Evolutionary conservation across 1,140 invertebrate genomes (phyloP), one percentile per base, ranked within the genome.

Genomic region (Neodiprion pinetum): DNA sequence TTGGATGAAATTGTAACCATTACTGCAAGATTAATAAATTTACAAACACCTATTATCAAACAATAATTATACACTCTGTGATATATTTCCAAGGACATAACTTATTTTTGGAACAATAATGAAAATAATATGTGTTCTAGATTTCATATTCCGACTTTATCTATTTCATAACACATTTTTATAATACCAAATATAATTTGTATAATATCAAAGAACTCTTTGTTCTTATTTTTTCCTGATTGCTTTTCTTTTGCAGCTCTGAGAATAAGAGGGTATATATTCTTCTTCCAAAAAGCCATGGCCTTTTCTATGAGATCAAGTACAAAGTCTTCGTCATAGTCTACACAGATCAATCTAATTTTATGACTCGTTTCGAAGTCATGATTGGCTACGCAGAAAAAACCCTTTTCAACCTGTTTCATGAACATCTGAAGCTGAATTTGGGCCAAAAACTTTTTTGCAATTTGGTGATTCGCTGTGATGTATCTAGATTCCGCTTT

Each of bases 361-460:
- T 80, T 76, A 75, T 83, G 79, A 76, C 72, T 81, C 21, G 4
- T 74, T 75, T 80, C 80, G 77, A 80, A 84, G 68, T 84, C 72
- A 23, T 53, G 77, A 50, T 82, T 74, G 70, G 83, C 80, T 53
- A 85, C 74, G 77, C 80, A 84, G 77, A 83, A 86, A 65, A 76
- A 80, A 68, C 81, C 86, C 69, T 87, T 87, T 49, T 78, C 80
- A 0, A 87, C 85, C 50, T 84, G 84, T 9, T 80, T 82, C 40
- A 88, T 74, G 65, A 83, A 85, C 88, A 90, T 90, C 80, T 90
- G 89, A n/a, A 89, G 78, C 75, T 89, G 88, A 40, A 90, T 87
- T 77, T 90, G 88, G 10, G 87, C 88, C 78, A 85, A 84, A 69
- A 85, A 88, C 74, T 88, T 90, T 0, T 81, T 80, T 1, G 78